phyloP scores from a whole-genome alignment of 2,888 invertebrate species.

The Blomia tropicalis region DNA sequence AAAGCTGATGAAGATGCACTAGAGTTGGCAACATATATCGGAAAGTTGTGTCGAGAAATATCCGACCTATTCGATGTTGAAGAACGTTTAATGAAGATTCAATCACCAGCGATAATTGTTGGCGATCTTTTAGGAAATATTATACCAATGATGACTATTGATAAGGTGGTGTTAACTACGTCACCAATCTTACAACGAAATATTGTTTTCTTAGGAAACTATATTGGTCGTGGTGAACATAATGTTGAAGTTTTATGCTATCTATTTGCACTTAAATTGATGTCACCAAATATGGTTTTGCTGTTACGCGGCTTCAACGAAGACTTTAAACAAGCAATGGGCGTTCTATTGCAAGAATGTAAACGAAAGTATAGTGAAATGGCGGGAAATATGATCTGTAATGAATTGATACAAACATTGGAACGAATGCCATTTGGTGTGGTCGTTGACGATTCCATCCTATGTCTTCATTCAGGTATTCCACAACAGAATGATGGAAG shows the following conservation, averaged over 20 bases:
- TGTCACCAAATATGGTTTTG: not conserved
- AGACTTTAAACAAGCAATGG: not conserved
- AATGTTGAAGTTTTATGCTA: slow-evolving; percentile 1
- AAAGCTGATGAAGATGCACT: not conserved
- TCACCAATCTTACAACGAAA: not conserved
- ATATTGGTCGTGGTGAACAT: not conserved
- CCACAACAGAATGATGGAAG: not conserved
- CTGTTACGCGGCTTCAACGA: not conserved
- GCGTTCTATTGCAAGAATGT: not conserved
- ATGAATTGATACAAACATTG: not conserved
- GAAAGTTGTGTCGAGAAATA: not conserved
- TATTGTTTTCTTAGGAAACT: not conserved
- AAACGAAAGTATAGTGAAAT: not conserved
- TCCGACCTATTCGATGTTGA: not conserved
- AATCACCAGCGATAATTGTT: not conserved
- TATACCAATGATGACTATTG: not conserved
- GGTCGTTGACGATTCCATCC: not conserved
- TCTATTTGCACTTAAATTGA: not conserved
- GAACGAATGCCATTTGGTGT: not conserved
- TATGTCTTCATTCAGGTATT: not conserved
- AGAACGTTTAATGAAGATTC: slow-evolving; percentile 1
- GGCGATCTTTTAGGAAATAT: not conserved
- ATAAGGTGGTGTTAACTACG: not conserved
- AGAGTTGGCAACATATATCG: not conserved
- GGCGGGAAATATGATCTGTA: not conserved